These are phyloP conservation scores for Orbicella faveolata DNA, from an alignment of 64 coral and sea anemone genomes.

Conservation along the genomic window DNA sequence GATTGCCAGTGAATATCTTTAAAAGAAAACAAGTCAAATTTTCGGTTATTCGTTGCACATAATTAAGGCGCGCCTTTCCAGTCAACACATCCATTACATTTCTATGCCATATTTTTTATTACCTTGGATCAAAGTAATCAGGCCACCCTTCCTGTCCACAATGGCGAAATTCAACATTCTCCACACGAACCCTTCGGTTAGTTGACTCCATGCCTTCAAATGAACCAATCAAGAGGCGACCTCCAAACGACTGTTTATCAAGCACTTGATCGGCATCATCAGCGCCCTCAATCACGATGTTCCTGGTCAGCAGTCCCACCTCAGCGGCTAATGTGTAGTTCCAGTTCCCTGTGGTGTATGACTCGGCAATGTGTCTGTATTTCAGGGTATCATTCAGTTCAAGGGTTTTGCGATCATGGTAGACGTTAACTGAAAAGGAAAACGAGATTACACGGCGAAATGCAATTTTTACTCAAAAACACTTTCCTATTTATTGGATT, in stretches of 20 bases:
- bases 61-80: too few relatives aligned
- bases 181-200: constrained; percentile 45
- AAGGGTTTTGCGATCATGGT: constrained; percentile 33
- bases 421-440: constrained; percentile 28
- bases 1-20: constrained; percentile 48
- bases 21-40: constrained; percentile 1
- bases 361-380: constrained; percentile 54
- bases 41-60: not conserved
- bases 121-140: constrained; percentile 60
- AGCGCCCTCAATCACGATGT: constrained; percentile 72
- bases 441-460: not conserved
- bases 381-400: constrained; percentile 40
- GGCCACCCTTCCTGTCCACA: constrained; percentile 80
- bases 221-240: constrained; percentile 61
- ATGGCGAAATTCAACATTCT: constrained; percentile 77
- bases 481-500: too few relatives aligned
- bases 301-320: constrained; percentile 85
- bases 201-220: not conserved
- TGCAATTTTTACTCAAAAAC: too few relatives aligned
- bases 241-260: constrained; percentile 69
- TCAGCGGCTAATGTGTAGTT: constrained; percentile 65
- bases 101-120: not conserved
- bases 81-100: too few relatives aligned
- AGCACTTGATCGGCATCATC: constrained; percentile 32
- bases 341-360: constrained; percentile 4